Conservation (phyloP, 1,140 invertebrate species). For the Camponotus vicinus region DNA sequence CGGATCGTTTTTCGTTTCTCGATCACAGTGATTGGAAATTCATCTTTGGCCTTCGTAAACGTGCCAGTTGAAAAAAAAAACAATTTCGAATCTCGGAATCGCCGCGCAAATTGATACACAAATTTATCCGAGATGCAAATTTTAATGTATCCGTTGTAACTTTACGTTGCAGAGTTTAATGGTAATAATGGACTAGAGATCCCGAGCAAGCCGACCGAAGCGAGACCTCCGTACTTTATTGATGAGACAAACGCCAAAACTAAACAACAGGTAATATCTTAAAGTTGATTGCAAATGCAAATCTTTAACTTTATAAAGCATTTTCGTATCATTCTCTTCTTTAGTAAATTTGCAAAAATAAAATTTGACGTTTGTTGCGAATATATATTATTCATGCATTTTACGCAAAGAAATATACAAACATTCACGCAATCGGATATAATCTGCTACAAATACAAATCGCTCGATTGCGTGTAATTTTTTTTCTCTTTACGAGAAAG, state of each 20-base stretch:
- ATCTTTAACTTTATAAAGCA: not conserved
- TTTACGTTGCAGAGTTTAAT: slow-evolving; percentile 79
- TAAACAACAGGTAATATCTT: slow-evolving; percentile 64
- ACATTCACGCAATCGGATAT: not conserved
- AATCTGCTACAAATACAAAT: slow-evolving; percentile 4
- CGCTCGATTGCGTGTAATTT: too few relatives aligned
- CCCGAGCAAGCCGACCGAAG: slow-evolving; percentile 79
- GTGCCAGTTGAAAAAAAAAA: not conserved
- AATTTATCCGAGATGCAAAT: not conserved
- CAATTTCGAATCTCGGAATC: not conserved
- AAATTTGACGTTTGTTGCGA: not conserved
- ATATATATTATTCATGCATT: not conserved
- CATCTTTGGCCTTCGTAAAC: not conserved
- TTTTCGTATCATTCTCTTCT: not conserved
- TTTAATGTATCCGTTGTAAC: not conserved
- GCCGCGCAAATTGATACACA: not conserved
- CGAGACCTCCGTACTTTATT: slow-evolving; percentile 77
- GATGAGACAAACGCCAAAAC: slow-evolving; percentile 80
- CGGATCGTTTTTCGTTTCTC: not conserved
- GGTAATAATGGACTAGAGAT: slow-evolving; percentile 81
- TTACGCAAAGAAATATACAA: not conserved
- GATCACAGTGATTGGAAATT: slow-evolving; percentile 38
- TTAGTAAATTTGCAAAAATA: not conserved
- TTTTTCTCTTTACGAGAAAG: not conserved
- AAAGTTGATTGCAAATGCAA: not conserved